Evolutionary conservation across 2,113 vertebrate species (phyloP), one percentile per base, ranked within the genome.

Genomic region (Motacilla alba): DNA sequence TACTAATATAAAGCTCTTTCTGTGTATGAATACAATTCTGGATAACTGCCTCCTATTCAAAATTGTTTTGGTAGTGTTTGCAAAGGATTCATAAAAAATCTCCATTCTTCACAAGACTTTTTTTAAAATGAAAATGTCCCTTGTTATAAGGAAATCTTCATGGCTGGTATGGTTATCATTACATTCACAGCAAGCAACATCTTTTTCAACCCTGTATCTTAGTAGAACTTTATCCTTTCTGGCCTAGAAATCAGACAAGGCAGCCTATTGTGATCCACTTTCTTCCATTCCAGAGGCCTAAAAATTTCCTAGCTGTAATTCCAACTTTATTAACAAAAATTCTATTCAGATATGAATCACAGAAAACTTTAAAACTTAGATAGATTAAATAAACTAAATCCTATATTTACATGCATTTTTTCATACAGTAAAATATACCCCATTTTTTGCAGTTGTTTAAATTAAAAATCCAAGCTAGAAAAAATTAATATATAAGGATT

Each of bases 1-100:
- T 91, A 83, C 24, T 83, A 91, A 96, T 49, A 46, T 17, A 94
- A 97, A 97, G 60, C 27, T 89, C 70, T 92, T 95, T 94, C 78
- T 68, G 92, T 80, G 68, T 81, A 85, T 81, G 72, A 94, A 94
- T 74, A 82, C 43, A 83, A 47, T 70, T 96, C 63, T 74, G 75
- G 60, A 96, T 58, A 91, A 87, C 7, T 49, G 69, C 74, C 94
- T 94, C 89, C 11, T 91, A 88, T 30, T 85, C 53, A 26, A 96
- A 95, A 74, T 75, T 9, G 67, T 79, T 60, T 93, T 69, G 78
- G 44, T 58, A 89, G 47, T 27, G 30, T 96, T 96, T 93, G 53
- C 69, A 95, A 94, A 58, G 9, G 74, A 89, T n/a, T 39, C 41
- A 87, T 68, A 18, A 83, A 55, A 24, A 93, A 94, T 63, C 26